Evolutionary conservation across 1,140 invertebrate genomes (phyloP), one percentile per base, ranked within the genome.

Genomic region (Melanaphis sacchari): DNA sequence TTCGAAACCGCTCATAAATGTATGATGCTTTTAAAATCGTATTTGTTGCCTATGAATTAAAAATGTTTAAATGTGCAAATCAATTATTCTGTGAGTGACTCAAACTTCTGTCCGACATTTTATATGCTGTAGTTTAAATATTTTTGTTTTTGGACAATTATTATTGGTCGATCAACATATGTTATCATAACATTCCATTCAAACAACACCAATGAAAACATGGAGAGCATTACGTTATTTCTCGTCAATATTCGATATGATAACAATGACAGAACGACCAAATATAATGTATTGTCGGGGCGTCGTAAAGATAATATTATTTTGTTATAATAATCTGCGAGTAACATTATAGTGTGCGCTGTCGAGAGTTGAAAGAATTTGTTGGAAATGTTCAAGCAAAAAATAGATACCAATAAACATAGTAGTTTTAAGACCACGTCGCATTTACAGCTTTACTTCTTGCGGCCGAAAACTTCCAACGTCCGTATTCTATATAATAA

Each of bases 321-420:
- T 41, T 40, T 40, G 36, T 41, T 41, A 26, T 41, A 84, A 84
- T 11, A 31, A 59, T 59, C 81, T 81, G 6, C 11, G 38, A 26
- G 7, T 24, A 40, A 40, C 40, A 40, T 40, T 82, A 21, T 0
- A 21, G 5, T 2, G n/a, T 36, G 8, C 18, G 36, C 36, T 5
- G 8, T 2, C 36, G 40, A 11, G 8, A 26, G 82, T 41, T 4
- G 1, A n/a, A 41, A 90, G 46, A n/a, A 52, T 24, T 90, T 90
- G 88, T 90, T n/a, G 49, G 46, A 90, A 90, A 49, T 46, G 88
- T n/a, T 54, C 31, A 54, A 54, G 24, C 22, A 90, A 49, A 90
- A 90, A 90, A 90, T 54, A 90, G 49, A 90, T 38, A 52, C 52
- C 90, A 59, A 91, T 66, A 76, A 91, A 91, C 90, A 66, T 38